Conservation (phyloP, 2,113 vertebrate genomes). For the Calypte anna region DNA sequence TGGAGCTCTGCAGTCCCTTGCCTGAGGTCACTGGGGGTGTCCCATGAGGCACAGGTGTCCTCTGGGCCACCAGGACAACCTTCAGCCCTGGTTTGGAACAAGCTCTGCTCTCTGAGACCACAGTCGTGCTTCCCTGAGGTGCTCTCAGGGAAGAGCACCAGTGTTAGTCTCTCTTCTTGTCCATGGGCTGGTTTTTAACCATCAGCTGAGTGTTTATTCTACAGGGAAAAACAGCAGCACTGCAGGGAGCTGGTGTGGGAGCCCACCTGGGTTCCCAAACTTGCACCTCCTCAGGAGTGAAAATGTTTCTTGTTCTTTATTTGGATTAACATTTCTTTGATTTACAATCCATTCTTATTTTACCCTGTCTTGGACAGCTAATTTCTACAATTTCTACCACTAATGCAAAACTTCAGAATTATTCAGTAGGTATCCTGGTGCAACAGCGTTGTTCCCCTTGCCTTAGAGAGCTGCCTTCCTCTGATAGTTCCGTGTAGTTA, state of each 20-base stretch:
- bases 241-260: neutral
- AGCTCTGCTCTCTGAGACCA: neutral
- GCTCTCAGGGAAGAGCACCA: neutral
- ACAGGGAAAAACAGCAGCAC: neutral
- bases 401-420: neutral
- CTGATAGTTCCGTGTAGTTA: neutral
- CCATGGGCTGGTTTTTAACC: neutral
- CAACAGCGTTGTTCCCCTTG: neutral
- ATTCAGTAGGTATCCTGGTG: neutral
- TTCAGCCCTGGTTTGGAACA: neutral
- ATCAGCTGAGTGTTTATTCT: neutral
- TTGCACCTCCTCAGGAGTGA: neutral
- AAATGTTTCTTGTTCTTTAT: neutral
- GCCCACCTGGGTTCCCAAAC: neutral
- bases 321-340: neutral
- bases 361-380: neutral
- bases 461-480: neutral
- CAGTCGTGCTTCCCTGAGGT: neutral
- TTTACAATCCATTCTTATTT: neutral
- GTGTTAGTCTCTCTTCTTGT: neutral
- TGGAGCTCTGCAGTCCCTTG: neutral
- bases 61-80: neutral
- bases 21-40: accelerated
- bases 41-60: neutral
- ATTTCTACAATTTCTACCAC: too few species aligned